These are phyloP conservation scores for Trachelus troglodyta DNA, from an alignment of 2,888 invertebrate species.

Conservation along the genomic window DNA sequence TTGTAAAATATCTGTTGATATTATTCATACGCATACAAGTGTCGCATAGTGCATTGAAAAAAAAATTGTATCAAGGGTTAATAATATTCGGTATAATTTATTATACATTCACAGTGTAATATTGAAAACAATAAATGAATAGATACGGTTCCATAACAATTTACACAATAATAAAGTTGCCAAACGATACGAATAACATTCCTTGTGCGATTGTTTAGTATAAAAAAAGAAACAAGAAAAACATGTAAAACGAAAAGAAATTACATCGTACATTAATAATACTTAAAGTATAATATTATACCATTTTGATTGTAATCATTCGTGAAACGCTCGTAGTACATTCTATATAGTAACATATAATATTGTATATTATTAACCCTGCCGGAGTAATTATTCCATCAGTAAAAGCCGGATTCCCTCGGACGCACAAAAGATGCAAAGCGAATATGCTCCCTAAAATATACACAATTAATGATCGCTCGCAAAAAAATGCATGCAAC, in stretches of 20 bases:
- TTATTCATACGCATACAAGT: conserved; percentile 34
- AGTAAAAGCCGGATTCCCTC: conserved; percentile 36
- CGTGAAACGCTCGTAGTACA: background rate
- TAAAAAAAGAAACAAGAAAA: conserved; percentile 22
- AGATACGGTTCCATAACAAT: background rate
- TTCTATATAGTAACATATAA: background rate
- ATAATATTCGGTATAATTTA: background rate
- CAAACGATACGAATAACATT: background rate
- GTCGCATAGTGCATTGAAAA: conserved; percentile 18
- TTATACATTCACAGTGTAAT: background rate
- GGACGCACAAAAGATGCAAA: conserved; percentile 21
- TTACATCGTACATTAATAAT: conserved; percentile 11
- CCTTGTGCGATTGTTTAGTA: conserved; percentile 8
- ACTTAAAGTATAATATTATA: conserved; percentile 36
- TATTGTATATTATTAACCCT: background rate
- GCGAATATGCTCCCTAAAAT: conserved; percentile 1
- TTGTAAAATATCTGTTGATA: conserved; percentile 28
- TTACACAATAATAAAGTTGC: background rate
- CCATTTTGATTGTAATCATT: conserved; percentile 33
- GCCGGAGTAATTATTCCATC: background rate
- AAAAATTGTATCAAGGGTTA: background rate
- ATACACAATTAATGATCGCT: background rate
- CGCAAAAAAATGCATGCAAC: background rate
- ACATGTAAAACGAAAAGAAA: conserved; percentile 6
- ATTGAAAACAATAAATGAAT: background rate